Evolutionary conservation across 1,140 invertebrate species (phyloP).

Genomic region (Apis laboriosa): DNA sequence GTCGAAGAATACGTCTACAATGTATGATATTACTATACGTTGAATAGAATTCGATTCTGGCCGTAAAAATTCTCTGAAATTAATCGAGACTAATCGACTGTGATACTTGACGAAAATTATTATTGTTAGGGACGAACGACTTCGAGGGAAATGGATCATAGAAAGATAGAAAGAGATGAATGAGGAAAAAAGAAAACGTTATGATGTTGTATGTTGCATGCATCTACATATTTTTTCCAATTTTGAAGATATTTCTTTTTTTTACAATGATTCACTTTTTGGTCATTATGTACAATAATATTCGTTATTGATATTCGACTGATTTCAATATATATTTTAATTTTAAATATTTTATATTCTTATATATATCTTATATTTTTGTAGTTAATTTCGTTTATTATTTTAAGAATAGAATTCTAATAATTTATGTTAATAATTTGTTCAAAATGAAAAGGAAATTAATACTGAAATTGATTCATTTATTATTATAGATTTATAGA

Average conservation of each 20-base stretch:
- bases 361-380: no score
- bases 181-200: neutral
- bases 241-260: no score
- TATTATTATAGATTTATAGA: no score
- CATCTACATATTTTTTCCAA: constrained; percentile 14
- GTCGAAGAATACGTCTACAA: constrained; percentile 10
- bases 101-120: neutral
- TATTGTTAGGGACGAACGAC: neutral
- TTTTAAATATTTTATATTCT: no score
- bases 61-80: constrained; percentile 18
- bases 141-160: neutral
- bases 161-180: neutral
- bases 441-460: no score
- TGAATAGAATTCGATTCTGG: constrained; percentile 15
- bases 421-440: no score
- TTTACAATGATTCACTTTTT: neutral
- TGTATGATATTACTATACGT: neutral
- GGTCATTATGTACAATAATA: neutral
- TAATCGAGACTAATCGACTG: neutral
- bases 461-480: no score
- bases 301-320: neutral
- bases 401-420: no score
- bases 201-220: neutral
- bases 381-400: no score
- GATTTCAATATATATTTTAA: no score